Evolutionary conservation across 2,888 invertebrate species (phyloP), one percentile per base, ranked within the genome.

Genomic region (Cyclophora albipunctata): DNA sequence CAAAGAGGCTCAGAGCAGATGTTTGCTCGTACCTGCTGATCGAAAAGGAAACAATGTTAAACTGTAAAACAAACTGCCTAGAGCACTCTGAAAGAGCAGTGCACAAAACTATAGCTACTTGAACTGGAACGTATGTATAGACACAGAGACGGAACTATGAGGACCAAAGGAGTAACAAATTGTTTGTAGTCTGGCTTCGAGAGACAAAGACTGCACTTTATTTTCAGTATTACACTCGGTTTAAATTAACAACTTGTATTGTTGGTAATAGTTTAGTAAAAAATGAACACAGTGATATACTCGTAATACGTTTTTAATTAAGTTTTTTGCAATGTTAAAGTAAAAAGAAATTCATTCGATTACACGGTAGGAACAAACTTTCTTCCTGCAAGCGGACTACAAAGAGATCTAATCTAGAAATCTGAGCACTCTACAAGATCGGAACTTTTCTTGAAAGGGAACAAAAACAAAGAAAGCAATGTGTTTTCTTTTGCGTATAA

Each of bases 11-110:
- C 71, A 76, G 73, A 76, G 75, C 73, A 78, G 75, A 79, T 72
- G 74, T 79, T 74, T 68, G 65, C 70, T 67, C 71, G 66, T 66
- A 71, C 62, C 62, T 61, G 62, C 72, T 75, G 80, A 82, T 81
- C 77, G 77, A 76, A 83, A 79, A 77, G 74, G 71, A 78, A 84
- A 85, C 81, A 82, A 81, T 79, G 79, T 83, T 80, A 77, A 82
- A 81, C 77, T 81, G 72, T 76, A 78, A 78, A 81, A 83, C 79
- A 81, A 79, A 78, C 74, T 73, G 71, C 78, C 73, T 63, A 62
- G 66, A 74, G 75, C 73, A 64, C 68, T 78, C 69, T 72, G 66
- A 60, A 64, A 60, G 65, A 62, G 64, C 70, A 67, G 55, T 49
- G 62, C 57, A 63, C 55, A 52, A 53, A 54, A 56, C 57, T 66